A percentile compares a stretch with the other conserved stretches of the same genome.
Conservation (phyloP, 2,888 invertebrate genomes). For the Nomada lathburiana region DNA sequence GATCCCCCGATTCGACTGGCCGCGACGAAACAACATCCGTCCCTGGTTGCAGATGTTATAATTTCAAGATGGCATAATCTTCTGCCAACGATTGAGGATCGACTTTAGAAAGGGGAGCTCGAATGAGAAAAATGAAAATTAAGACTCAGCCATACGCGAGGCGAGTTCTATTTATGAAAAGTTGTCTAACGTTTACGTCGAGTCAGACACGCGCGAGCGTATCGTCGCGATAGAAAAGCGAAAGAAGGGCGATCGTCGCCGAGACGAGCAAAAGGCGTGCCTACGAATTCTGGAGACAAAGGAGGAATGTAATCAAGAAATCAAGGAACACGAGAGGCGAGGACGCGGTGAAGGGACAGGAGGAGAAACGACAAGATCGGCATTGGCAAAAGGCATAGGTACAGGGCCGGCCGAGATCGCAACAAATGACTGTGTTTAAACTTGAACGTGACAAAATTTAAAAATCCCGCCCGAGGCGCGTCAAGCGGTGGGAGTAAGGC, state of each 20-base stretch:
- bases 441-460: constrained; percentile 84
- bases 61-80: constrained; percentile 81
- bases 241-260: constrained; percentile 3
- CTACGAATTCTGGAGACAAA: constrained; percentile 74
- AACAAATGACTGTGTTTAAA: constrained; percentile 84
- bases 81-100: constrained; percentile 61
- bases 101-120: constrained; percentile 8
- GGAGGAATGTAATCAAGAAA: constrained; percentile 75
- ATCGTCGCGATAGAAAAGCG: background rate
- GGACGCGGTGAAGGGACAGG: constrained; percentile 12
- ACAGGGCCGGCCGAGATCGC: constrained; percentile 68
- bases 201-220: background rate
- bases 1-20: constrained; percentile 22
- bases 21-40: constrained; percentile 61
- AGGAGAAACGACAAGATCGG: constrained; percentile 68
- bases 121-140: background rate
- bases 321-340: constrained; percentile 40
- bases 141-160: too few relatives aligned
- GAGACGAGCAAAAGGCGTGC: constrained; percentile 52
- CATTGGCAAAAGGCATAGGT: constrained; percentile 76
- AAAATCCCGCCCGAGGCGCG: constrained; percentile 76
- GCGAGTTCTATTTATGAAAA: too few relatives aligned
- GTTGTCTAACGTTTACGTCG: too few relatives aligned
- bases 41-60: constrained; percentile 79
- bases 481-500: constrained; percentile 37